Evolutionary conservation across 1,140 invertebrate species (phyloP), one percentile per base, ranked within the genome.

Genomic region (Neodiprion fabricii): DNA sequence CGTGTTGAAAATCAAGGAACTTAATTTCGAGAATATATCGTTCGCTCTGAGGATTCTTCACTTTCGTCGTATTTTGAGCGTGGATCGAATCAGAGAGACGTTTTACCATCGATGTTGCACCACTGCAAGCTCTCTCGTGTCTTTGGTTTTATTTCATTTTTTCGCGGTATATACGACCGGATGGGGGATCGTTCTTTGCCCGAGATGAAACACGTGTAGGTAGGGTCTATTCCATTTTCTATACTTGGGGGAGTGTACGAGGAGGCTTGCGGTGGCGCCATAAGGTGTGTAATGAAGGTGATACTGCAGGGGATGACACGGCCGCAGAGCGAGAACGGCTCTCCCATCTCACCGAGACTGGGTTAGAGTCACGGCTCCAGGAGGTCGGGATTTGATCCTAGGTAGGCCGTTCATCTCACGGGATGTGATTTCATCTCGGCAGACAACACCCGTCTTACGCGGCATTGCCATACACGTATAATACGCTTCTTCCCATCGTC

Each of bases 241-340:
- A 61, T 61, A 61, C 53, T 14, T 40, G 28, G 28, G 28, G 28
- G 28, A 40, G 28, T 40, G 28, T 40, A 40, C 28, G 28, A 40
- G 28, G 11, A 61, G 53, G 67, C 40, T 47, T 69, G 28, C 67
- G 67, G 40, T 69, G 12, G 21, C n/a, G 40, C 21, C 17, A 69
- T 69, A 69, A 69, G 17, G 67, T 47, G 21, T 69, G 67, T 69
- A 69, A 69, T 69, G 67, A 69, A 69, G 67, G 67, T 69, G 67
- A 69, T 69, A 69, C 53, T 61, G 53, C 21, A 69, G 67, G 67
- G 28, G 67, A 69, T 69, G 67, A 69, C 67, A 69, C 40, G 21
- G 67, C 21, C 40, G 67, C 17, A 21, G 28, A 40, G 28, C 28
- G 28, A 40, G 28, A 40, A 40, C 28, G 28, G 28, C 28, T 40